phyloP scores from a whole-genome alignment of 2,113 vertebrate species.

The Glaucomys volans region DNA sequence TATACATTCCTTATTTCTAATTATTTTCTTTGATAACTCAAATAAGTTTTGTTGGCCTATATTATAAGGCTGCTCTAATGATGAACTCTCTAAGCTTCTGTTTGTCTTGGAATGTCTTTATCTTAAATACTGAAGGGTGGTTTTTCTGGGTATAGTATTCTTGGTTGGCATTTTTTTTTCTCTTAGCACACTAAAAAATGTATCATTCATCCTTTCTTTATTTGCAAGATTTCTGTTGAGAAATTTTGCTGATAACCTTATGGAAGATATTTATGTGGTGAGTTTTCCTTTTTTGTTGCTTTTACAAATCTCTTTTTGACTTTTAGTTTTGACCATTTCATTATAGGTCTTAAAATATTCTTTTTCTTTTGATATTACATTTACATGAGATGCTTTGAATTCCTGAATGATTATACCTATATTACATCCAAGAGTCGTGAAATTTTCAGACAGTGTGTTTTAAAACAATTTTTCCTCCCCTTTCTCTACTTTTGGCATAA shows the following conservation, averaged over 20 bases:
- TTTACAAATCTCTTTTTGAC: background rate
- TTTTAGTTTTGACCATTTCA: background rate
- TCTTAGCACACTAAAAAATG: background rate
- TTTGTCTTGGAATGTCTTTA: background rate
- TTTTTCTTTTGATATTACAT: background rate
- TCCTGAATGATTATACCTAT: background rate
- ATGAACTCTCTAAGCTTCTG: background rate
- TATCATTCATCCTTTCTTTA: background rate
- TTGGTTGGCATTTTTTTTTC: background rate
- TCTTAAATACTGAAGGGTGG: background rate
- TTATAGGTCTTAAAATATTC: background rate
- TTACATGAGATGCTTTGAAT: background rate
- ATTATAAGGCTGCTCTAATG: background rate
- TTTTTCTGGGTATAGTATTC: background rate
- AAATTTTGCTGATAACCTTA: background rate
- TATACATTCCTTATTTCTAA: background rate
- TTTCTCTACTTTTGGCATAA: background rate
- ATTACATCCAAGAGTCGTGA: background rate
- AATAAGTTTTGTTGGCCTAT: background rate
- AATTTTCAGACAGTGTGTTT: background rate
- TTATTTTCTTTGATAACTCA: background rate
- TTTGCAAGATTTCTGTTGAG: background rate
- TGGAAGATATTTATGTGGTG: background rate
- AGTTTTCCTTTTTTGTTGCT: background rate
- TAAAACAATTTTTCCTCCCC: background rate